phyloP scores from a whole-genome alignment of 2,797 vertebrate genomes.

The Diglossa cyanea region DNA sequence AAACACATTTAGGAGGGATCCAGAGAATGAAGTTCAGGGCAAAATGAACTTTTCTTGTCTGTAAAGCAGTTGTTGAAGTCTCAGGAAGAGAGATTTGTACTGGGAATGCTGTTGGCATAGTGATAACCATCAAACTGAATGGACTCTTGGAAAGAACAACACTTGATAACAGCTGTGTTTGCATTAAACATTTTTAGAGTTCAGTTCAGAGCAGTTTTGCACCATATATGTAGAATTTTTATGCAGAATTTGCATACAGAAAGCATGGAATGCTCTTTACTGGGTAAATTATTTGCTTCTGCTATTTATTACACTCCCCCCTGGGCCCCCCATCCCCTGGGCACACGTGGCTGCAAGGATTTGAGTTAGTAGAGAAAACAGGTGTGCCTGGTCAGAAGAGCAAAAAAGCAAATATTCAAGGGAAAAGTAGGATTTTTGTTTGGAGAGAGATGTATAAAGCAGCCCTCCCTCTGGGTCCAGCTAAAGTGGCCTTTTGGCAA shows the following conservation, averaged over 20 bases:
- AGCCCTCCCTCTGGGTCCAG: conserved; percentile 55
- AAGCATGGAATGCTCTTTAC: conserved; percentile 67
- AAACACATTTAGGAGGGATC: not conserved
- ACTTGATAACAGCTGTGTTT: conserved; percentile 74
- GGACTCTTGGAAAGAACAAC: conserved; percentile 69
- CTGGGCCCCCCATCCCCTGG: conserved; percentile 42
- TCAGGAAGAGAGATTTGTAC: conserved; percentile 24
- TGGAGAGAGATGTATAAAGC: conserved; percentile 41
- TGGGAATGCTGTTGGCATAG: conserved; percentile 56
- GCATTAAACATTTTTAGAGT: conserved; percentile 69
- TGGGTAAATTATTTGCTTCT: conserved; percentile 69
- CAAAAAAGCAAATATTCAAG: conserved; percentile 40
- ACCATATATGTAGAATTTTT: conserved; percentile 67
- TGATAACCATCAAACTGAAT: conserved; percentile 65
- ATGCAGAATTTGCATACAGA: conserved; percentile 74
- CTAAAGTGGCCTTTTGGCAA: conserved; percentile 25
- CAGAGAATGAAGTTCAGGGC: not conserved
- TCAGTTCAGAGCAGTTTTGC: conserved; percentile 63
- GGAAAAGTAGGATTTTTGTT: conserved; percentile 51
- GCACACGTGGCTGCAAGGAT: conserved; percentile 61
- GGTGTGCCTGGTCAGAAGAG: conserved; percentile 70
- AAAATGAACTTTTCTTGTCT: not conserved
- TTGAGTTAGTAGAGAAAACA: conserved; percentile 75
- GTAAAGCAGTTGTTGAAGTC: not conserved
- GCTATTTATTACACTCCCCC: conserved; percentile 67